Evolutionary conservation across 2,797 vertebrate genomes (phyloP).

Genomic region (Neoniphon sammara): DNA sequence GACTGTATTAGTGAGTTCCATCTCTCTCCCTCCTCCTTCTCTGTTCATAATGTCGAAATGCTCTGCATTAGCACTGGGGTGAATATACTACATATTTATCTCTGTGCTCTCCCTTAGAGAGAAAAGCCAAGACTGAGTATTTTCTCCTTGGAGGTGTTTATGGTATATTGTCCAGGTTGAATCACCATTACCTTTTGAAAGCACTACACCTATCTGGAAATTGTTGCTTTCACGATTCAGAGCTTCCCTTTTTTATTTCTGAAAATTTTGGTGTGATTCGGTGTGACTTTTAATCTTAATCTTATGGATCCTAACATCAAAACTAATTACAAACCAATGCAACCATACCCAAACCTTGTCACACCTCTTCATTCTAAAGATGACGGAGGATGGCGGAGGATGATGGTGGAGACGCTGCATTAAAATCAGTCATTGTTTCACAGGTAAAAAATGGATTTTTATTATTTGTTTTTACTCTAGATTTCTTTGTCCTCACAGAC

Average conservation of each 20-base stretch:
- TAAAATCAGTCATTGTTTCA: conserved; percentile 30
- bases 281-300: too few species aligned
- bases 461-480: conserved; percentile 11
- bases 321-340: conserved; percentile 31
- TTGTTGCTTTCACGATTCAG: background rate
- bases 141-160: too few species aligned
- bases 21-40: too few species aligned
- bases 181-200: background rate
- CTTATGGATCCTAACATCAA: background rate
- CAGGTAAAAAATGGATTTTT: conserved; percentile 28
- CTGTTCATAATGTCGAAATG: too few species aligned
- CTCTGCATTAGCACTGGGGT: too few species aligned
- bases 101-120: too few species aligned
- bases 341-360: background rate
- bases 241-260: background rate
- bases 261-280: background rate
- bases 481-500: conserved; percentile 39
- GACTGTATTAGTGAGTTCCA: too few species aligned
- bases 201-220: background rate
- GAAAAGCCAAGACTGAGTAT: too few species aligned
- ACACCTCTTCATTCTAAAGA: background rate
- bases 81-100: too few species aligned
- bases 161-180: too few species aligned
- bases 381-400: background rate
- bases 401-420: background rate